Conservation (phyloP, 2,797 vertebrate species). For the Sebastes cheni region DNA sequence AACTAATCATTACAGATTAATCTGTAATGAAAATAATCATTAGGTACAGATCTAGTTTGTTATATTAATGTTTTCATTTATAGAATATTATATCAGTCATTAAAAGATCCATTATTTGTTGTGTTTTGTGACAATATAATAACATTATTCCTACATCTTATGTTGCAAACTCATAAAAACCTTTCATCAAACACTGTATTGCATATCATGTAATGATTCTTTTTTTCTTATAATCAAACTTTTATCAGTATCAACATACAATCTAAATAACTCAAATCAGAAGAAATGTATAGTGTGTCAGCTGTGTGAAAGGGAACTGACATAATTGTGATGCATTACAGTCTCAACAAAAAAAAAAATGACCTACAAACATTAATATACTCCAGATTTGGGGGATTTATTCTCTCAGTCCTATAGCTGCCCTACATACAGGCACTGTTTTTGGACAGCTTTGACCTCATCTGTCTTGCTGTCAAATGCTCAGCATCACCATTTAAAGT, state of each 20-base stretch:
- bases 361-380: background rate
- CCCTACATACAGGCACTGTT: constrained; percentile 24
- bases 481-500: constrained; percentile 22
- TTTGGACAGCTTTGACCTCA: constrained; percentile 3
- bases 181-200: background rate
- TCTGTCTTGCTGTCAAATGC: constrained; percentile 6
- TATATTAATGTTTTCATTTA: too few species aligned
- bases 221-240: background rate
- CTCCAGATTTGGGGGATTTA: background rate
- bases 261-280: background rate
- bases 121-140: background rate
- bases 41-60: too few species aligned
- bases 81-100: too few species aligned
- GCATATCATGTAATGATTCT: background rate
- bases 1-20: too few species aligned
- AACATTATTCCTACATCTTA: background rate
- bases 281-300: background rate
- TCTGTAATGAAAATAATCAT: too few species aligned
- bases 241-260: background rate
- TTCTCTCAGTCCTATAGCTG: background rate
- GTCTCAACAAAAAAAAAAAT: background rate
- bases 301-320: too few species aligned
- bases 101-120: too few species aligned
- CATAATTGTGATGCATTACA: background rate
- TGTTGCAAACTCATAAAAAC: background rate